These are phyloP conservation scores for Blomia tropicalis DNA, from an alignment of 2,888 invertebrate species.

Conservation along the genomic window DNA sequence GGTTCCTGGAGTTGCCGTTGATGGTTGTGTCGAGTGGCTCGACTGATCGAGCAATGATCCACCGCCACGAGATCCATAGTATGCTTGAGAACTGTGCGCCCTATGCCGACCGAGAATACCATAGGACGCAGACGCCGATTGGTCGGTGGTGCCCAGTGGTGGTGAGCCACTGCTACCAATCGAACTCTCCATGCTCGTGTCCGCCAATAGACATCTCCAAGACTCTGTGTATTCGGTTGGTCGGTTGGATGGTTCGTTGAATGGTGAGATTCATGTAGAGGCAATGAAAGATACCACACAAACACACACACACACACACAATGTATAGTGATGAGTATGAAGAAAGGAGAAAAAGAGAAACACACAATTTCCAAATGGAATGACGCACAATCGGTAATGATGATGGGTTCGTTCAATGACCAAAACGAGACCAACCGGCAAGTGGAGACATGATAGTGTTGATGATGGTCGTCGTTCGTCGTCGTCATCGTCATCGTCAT, in stretches of 20 bases:
- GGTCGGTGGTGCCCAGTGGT: background rate
- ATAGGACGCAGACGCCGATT: background rate
- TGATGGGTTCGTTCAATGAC: no score
- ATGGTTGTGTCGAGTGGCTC: background rate
- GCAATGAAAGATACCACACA: background rate
- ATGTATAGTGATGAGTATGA: no score
- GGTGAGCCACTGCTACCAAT: constrained; percentile 23
- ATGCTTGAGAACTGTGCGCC: background rate
- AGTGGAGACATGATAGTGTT: no score
- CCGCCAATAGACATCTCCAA: constrained; percentile 23
- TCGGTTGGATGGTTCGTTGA: no score
- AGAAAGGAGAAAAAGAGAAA: no score
- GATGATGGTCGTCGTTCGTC: no score
- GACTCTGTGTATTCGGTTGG: constrained; percentile 18
- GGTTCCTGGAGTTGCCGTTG: no score
- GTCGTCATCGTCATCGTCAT: no score
- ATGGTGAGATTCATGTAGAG: background rate
- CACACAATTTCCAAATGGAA: no score
- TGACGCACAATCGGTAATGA: no score
- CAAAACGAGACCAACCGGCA: no score
- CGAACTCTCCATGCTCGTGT: constrained; percentile 26
- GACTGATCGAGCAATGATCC: background rate
- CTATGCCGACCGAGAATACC: background rate
- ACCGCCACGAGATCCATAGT: background rate
- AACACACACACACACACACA: background rate